Base-by-base conservation (phyloP, 2,113 vertebrate genomes). In the Phrynocephalus versicolor region DNA sequence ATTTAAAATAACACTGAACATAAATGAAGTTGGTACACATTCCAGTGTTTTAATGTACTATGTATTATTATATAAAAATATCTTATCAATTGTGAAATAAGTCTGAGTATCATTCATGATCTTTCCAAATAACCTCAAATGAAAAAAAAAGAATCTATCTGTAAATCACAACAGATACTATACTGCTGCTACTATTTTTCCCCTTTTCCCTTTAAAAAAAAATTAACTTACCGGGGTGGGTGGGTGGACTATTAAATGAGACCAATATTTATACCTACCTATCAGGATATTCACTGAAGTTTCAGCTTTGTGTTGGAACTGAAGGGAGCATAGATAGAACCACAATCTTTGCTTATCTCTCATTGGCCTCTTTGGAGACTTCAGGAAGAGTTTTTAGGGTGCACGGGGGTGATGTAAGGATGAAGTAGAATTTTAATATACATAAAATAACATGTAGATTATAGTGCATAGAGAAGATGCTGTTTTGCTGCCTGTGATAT, bases 21-120 rank as follows among this genome's bases (percentile, higher is more conserved):
- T 12, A 67, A 87, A 89, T 60, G 19, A 74, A 74, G 18, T 1
- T 74, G 27, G 19, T 27, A 83, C 5, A 87, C 81, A 73, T 90
- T 85, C 91, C 1, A 89, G 92, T 84, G 76, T 85, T 88, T 88
- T 83, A 88, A 88, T 92, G 89, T 90, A 86, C 82, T 83, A 76
- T 90, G 85, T 90, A 83, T 86, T 89, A 86, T 88, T 81, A 86
- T 88, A 90, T 92, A 84, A 87, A 83, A 92, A 80, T 92, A 79
- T 88, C 85, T 79, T 87, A 71, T 69, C 73, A 76, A 75, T 87
- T 72, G 88, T 89, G 79, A 88, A 94, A 88, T 87, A 88, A 89
- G 51, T 88, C 89, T 86, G 84, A 88, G 79, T 89, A 79, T 90
- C 86, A 90, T 89, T 91, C 90, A 87, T 67, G 89, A 87, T 71